Evolutionary conservation across 2,888 invertebrate species (phyloP).

Genomic region (Metacarcinus magister): DNA sequence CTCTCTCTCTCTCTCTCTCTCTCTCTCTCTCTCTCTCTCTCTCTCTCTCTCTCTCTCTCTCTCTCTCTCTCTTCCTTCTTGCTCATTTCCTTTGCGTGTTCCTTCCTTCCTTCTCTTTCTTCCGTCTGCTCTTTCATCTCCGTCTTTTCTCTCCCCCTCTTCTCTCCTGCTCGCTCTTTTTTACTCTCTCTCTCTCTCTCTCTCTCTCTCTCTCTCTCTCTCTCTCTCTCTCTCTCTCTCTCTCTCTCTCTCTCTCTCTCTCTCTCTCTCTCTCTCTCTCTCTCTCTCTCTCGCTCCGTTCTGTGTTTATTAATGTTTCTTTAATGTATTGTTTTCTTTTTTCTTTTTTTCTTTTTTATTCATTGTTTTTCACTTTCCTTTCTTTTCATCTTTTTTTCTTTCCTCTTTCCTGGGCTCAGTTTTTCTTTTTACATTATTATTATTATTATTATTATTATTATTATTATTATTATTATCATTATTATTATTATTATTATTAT

Average conservation of each 20-base stretch:
- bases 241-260: not conserved
- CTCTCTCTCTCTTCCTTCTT: not conserved
- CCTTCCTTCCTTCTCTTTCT: not conserved
- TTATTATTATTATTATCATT: no score
- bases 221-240: not conserved
- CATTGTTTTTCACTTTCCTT: not conserved
- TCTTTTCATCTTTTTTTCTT: not conserved
- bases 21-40: conserved; percentile 43
- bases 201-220: not conserved
- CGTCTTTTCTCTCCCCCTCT: not conserved
- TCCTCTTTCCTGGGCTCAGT: not conserved
- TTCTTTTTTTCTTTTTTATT: not conserved
- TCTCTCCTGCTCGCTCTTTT: not conserved
- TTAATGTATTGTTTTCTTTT: not conserved
- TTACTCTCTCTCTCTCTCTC: not conserved
- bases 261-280: not conserved
- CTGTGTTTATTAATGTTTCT: not conserved
- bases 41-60: not conserved
- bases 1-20: conserved; percentile 27
- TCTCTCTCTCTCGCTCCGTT: not conserved
- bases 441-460: no score
- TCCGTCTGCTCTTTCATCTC: not conserved
- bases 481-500: no score
- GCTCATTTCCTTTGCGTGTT: not conserved
- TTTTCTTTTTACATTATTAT: no score